phyloP scores from a whole-genome alignment of 2,797 vertebrate species.

The Danio choprae region DNA sequence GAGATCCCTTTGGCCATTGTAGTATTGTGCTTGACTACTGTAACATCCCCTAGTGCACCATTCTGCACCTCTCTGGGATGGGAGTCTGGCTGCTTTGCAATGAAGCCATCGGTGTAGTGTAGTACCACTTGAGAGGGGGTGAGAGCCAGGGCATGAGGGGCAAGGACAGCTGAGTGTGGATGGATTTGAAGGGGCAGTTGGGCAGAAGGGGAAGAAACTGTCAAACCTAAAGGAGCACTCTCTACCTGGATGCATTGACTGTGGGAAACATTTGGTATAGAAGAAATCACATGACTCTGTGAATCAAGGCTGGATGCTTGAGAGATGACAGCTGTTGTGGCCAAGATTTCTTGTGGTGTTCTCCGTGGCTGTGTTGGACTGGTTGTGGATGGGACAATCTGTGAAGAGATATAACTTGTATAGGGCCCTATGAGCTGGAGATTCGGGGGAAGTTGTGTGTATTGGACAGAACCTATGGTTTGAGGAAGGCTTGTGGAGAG shows the following conservation, averaged over 20 bases:
- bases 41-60: constrained; percentile 84
- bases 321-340: constrained; percentile 86
- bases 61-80: constrained; percentile 88
- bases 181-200: constrained; percentile 91
- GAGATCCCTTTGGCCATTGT: constrained; percentile 69
- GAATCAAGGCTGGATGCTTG: constrained; percentile 90
- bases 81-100: constrained; percentile 85
- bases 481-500: constrained; percentile 88
- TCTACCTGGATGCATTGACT: constrained; percentile 95
- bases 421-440: constrained; percentile 97
- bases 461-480: constrained; percentile 87
- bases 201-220: constrained; percentile 85
- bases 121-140: constrained; percentile 93
- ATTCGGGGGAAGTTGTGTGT: constrained; percentile 90
- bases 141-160: constrained; percentile 90
- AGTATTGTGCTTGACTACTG: constrained; percentile 57
- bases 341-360: constrained; percentile 89
- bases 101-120: constrained; percentile 89
- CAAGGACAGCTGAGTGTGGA: constrained; percentile 86
- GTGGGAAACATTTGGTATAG: constrained; percentile 78
- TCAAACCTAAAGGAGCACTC: constrained; percentile 84
- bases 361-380: constrained; percentile 81
- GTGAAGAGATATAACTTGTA: constrained; percentile 94
- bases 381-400: constrained; percentile 89
- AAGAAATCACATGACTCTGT: constrained; percentile 77